Evolutionary conservation across 2,888 invertebrate species (phyloP), one percentile per base, ranked within the genome.

Genomic region (Busseola fusca): DNA sequence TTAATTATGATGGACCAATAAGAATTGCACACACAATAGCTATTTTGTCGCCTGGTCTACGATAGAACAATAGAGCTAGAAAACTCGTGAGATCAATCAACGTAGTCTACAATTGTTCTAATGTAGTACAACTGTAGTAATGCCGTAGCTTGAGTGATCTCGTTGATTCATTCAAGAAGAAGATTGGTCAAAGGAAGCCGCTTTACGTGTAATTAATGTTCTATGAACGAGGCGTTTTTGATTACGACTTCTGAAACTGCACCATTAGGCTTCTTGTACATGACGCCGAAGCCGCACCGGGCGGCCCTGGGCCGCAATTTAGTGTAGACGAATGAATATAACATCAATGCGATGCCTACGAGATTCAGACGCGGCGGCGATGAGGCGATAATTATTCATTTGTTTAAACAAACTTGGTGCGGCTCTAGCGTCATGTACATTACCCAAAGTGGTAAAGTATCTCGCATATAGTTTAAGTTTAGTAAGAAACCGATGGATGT

Each of bases 11-110:
- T 50, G 48, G 48, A n/a, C 48, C 3, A n/a, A 50, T n/a, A n/a
- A 48, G n/a, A 12, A 50, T 18, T 21, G 25, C 52, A 52, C 25
- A 34, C 7, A 73, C 0, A 50, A 50, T 50, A 50, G 18, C 25
- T 25, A 74, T n/a, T 37, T 42, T 45, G 45, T 16, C 3, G 37
- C 4, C 14, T 27, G 18, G 75, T 34, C 45, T 14, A 42, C 48
- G 4, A 52, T 14, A 73, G 14, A 50, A 69, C 34, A 76, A 76
- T 40, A 30, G 40, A 59, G 4, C 14, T 54, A 48, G 59, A 68
- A 54, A 76, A 74, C 73, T 45, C 52, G 59, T 76, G 54, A 45
- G 21, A 76, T 14, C n/a, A 45, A 74, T 76, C 58, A 59, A 45
- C 25, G 30, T 30, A 40, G 50, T 9, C 25, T n/a, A 0, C 10